Conservation (phyloP, 2,888 invertebrate species). For the Nephrotoma appendiculata region DNA sequence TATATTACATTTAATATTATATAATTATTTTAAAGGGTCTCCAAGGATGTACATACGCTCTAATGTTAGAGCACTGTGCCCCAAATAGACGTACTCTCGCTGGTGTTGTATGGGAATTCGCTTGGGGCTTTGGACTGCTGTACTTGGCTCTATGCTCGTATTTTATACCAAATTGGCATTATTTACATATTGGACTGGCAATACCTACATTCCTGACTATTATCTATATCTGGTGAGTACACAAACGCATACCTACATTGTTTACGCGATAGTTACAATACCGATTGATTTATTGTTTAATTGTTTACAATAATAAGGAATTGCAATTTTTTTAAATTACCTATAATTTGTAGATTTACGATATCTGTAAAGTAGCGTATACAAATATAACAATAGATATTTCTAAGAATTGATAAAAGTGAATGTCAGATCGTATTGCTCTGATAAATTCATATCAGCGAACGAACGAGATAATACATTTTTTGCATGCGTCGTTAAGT, state of each 20-base stretch:
- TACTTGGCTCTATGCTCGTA: conserved; percentile 32
- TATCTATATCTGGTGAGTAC: conserved; percentile 27
- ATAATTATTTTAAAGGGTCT: conserved; percentile 24
- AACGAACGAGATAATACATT: too few species aligned
- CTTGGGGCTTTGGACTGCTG: conserved; percentile 34
- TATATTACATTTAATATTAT: conserved; percentile 3
- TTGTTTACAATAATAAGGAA: neutral
- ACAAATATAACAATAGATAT: too few species aligned
- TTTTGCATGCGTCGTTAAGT: too few species aligned
- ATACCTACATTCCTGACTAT: conserved; percentile 34
- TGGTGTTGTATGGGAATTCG: conserved; percentile 33
- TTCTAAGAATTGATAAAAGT: too few species aligned
- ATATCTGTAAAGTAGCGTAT: neutral
- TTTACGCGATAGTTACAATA: neutral
- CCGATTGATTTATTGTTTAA: neutral
- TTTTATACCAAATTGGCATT: conserved; percentile 35
- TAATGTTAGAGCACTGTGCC: conserved; percentile 36
- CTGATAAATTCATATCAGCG: too few species aligned
- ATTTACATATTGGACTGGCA: conserved; percentile 35
- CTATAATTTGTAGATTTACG: neutral
- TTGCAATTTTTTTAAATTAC: neutral
- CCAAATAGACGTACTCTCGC: conserved; percentile 32
- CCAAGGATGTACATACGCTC: conserved; percentile 34
- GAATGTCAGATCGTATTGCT: too few species aligned
- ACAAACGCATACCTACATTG: neutral